Percentiles rank a stretch among this genome's conserved stretches.
These are phyloP conservation scores for Parus major DNA, from an alignment of 2,113 vertebrate species.

Conservation along the genomic window DNA sequence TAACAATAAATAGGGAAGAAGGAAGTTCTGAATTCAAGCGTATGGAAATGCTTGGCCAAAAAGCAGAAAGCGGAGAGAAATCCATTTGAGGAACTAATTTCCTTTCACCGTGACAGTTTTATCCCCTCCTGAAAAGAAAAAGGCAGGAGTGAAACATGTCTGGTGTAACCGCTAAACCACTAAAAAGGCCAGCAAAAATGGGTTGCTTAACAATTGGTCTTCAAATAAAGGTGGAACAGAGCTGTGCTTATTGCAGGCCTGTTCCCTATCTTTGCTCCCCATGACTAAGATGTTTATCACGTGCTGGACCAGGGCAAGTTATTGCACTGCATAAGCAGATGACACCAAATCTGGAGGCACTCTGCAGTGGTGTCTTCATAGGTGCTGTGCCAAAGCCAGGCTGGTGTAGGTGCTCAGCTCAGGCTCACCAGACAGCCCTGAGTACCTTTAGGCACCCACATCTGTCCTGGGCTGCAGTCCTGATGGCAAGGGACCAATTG, in stretches of 20 bases:
- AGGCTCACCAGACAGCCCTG: background rate
- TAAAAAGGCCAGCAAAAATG: conserved; percentile 15
- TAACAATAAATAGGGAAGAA: conserved; percentile 25
- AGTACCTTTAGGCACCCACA: background rate
- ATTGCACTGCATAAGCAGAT: background rate
- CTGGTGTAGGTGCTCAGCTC: background rate
- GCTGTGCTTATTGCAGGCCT: background rate
- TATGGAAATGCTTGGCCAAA: background rate
- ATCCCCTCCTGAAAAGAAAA: conserved; percentile 5
- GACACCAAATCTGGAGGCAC: background rate
- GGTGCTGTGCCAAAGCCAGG: background rate
- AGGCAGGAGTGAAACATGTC: background rate
- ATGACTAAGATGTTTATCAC: background rate
- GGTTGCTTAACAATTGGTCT: conserved; percentile 19
- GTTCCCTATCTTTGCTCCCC: background rate
- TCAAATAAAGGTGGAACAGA: conserved; percentile 56
- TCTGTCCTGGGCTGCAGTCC: background rate
- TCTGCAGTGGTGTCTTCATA: background rate
- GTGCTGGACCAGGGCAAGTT: background rate
- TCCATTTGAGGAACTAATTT: background rate
- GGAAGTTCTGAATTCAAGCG: background rate
- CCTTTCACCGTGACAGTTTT: background rate
- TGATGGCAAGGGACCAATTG: accelerated
- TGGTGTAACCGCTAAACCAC: conserved; percentile 23
- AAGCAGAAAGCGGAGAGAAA: conserved; percentile 21